phyloP scores from a whole-genome alignment of 1,140 invertebrate species.

The Drosophila pruinosa region DNA sequence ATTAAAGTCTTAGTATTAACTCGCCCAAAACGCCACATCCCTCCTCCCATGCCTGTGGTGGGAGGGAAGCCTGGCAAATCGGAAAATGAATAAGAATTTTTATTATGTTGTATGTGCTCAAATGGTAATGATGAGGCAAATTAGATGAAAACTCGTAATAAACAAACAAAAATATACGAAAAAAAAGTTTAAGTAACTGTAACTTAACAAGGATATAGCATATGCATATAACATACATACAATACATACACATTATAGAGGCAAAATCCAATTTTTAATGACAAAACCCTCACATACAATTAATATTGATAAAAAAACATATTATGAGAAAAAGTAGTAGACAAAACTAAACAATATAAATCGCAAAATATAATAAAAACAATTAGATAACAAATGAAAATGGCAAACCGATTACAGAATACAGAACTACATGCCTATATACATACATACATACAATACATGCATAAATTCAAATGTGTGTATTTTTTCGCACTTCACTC shows the following conservation, averaged over 20 bases:
- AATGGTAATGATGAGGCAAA: conserved; percentile 14
- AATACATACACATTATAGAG: conserved; percentile 45
- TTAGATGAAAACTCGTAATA: conserved; percentile 3
- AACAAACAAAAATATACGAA: conserved; percentile 18
- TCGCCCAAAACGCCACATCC: neutral
- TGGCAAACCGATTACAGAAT: conserved; percentile 24
- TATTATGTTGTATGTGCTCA: conserved; percentile 40
- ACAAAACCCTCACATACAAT: conserved; percentile 20
- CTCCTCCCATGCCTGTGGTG: too few species aligned
- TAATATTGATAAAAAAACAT: conserved; percentile 23
- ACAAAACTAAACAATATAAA: neutral
- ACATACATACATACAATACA: conserved; percentile 29
- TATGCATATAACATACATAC: conserved; percentile 51
- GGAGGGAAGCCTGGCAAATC: conserved; percentile 3
- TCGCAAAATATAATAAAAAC: neutral
- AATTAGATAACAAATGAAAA: conserved; percentile 17
- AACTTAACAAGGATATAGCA: conserved; percentile 70
- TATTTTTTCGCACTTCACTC: conserved; percentile 43
- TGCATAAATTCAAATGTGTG: conserved; percentile 20
- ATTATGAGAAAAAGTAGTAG: conserved; percentile 20
- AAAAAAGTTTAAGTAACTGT: conserved; percentile 66
- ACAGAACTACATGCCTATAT: conserved; percentile 32
- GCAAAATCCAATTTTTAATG: conserved; percentile 39
- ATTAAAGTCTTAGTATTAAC: conserved; percentile 34
- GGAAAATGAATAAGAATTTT: conserved; percentile 13